These are phyloP conservation scores for Zapus hudsonius DNA, from an alignment of 2,113 vertebrate species.

Conservation along the genomic window DNA sequence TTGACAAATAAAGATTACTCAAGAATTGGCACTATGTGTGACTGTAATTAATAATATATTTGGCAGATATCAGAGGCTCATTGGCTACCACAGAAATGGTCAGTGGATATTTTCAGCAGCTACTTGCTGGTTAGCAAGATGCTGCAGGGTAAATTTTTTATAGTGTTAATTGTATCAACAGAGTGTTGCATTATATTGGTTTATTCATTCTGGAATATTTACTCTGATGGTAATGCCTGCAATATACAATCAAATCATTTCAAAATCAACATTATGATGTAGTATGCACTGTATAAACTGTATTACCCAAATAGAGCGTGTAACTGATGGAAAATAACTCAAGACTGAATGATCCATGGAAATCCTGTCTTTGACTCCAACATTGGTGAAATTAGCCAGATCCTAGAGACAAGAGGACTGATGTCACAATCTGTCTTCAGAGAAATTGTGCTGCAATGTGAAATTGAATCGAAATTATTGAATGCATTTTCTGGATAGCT, in stretches of 20 bases:
- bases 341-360: conserved; percentile 37
- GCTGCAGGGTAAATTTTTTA: conserved; percentile 48
- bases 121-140: background rate
- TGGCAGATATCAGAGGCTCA: conserved; percentile 33
- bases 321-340: conserved; percentile 49
- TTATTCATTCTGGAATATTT: conserved; percentile 50
- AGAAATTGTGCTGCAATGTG: background rate
- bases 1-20: conserved; percentile 16
- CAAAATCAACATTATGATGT: conserved; percentile 45
- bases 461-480: too few species aligned
- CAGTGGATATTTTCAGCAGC: conserved; percentile 36
- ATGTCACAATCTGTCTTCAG: conserved; percentile 2
- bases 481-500: conserved; percentile 18
- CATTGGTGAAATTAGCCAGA: background rate
- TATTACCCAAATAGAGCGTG: conserved; percentile 47
- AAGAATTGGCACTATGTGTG: background rate
- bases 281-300: background rate
- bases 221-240: conserved; percentile 58
- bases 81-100: background rate
- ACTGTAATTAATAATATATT: background rate
- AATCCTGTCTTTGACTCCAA: conserved; percentile 30
- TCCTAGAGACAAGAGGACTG: background rate
- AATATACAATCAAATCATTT: conserved; percentile 45
- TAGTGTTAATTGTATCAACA: conserved; percentile 64
- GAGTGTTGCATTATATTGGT: conserved; percentile 44